Conservation (phyloP, 2,113 vertebrate genomes). For the Porphyrio hochstetteri region DNA sequence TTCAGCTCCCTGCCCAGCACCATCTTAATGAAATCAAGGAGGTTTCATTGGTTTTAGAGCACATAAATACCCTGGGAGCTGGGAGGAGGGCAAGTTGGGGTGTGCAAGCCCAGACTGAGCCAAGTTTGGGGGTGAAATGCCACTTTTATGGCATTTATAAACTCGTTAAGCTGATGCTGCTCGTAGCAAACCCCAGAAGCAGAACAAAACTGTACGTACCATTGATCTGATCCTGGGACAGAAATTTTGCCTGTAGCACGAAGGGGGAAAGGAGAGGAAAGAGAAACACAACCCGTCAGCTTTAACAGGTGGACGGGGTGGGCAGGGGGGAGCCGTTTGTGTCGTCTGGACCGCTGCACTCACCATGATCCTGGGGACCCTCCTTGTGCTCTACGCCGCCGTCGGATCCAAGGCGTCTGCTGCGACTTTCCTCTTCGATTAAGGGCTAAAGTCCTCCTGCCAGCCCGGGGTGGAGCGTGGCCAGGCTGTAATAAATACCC, state of each 20-base stretch:
- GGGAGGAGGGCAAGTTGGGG: neutral
- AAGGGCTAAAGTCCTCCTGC: slow-evolving; percentile 67
- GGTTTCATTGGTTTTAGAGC: neutral
- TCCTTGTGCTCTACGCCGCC: rapidly evolving
- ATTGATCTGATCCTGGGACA: slow-evolving; percentile 90
- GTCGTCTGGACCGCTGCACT: neutral
- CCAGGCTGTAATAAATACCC: slow-evolving; percentile 59
- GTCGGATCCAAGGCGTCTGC: neutral
- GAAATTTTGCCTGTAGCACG: slow-evolving; percentile 84
- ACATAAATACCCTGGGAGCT: neutral
- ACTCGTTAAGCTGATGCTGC: neutral
- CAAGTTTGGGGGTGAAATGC: rapidly evolving
- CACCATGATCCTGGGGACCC: slow-evolving; percentile 34
- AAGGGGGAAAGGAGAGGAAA: neutral
- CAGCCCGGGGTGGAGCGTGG: neutral
- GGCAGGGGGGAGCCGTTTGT: rapidly evolving
- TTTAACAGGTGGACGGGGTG: neutral
- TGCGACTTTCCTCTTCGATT: neutral
- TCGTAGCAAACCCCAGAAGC: neutral
- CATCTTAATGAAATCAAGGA: rapidly evolving
- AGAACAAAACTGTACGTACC: slow-evolving; percentile 71
- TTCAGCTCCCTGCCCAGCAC: neutral
- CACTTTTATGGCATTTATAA: neutral
- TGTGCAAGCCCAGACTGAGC: rapidly evolving
- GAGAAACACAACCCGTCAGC: no score